Conservation (phyloP, 2,797 vertebrate species). For the Chelon auratus region DNA sequence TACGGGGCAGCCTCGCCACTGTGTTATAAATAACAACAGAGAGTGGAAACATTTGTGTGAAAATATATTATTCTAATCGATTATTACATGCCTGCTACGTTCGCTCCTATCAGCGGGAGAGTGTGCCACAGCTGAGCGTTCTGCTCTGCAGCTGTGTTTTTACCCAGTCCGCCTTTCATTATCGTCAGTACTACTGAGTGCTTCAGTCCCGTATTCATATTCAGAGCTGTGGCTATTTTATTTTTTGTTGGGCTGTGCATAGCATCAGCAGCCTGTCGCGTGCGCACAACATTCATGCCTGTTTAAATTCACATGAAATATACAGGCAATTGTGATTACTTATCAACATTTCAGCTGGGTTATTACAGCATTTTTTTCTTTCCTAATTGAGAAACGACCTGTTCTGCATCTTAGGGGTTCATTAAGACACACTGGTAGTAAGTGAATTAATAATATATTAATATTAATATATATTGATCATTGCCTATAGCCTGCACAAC, state of each 20-base stretch:
- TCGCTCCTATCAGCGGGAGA: slow-evolving; percentile 11
- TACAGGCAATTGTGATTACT: slow-evolving; percentile 20
- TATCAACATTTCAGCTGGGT: not conserved
- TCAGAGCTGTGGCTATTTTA: slow-evolving; percentile 7
- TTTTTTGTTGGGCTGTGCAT: not conserved
- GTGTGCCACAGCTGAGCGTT: slow-evolving; percentile 5
- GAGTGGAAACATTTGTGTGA: slow-evolving; percentile 14
- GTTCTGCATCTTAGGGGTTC: slow-evolving; percentile 20
- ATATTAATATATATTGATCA: slow-evolving; percentile 49
- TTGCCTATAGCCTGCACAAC: slow-evolving; percentile 36
- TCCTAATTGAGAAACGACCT: slow-evolving; percentile 5
- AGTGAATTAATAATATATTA: slow-evolving; percentile 34
- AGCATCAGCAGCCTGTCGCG: slow-evolving; percentile 7
- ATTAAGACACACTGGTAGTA: slow-evolving; percentile 29
- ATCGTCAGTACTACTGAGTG: slow-evolving; percentile 2
- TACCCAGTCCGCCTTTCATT: slow-evolving; percentile 12
- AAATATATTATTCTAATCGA: not conserved
- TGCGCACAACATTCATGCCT: slow-evolving; percentile 11
- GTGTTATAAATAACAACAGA: slow-evolving; percentile 8
- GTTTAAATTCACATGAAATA: slow-evolving; percentile 23
- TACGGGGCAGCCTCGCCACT: not conserved
- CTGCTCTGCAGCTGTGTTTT: slow-evolving; percentile 28
- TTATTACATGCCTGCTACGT: slow-evolving; percentile 21
- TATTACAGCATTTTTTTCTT: not conserved
- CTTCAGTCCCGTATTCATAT: slow-evolving; percentile 17